phyloP scores from a whole-genome alignment of 2,888 invertebrate species.

The Scrobipalpa atriplicella region DNA sequence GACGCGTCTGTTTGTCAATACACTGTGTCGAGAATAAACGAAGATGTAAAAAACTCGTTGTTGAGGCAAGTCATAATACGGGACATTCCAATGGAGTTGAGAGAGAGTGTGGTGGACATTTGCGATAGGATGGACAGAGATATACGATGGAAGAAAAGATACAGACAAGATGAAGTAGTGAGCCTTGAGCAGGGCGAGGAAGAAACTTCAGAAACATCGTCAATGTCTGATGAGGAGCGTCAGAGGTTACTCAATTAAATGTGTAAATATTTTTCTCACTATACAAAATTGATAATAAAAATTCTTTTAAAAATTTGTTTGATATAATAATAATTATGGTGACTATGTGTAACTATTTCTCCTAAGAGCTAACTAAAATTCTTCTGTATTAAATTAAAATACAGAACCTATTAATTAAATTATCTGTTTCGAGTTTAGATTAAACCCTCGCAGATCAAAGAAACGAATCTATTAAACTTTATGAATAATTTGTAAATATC shows the following conservation, averaged over 20 bases:
- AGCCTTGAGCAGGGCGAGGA: constrained; percentile 42
- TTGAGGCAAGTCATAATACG: constrained; percentile 62
- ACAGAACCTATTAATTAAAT: no score
- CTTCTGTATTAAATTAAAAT: no score
- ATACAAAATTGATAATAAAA: no score
- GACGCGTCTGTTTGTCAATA: constrained; percentile 28
- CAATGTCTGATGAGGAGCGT: constrained; percentile 1
- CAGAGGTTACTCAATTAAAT: neutral
- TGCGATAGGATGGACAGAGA: constrained; percentile 58
- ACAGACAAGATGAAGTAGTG: constrained; percentile 48
- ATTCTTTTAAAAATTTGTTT: no score
- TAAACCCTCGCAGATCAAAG: no score
- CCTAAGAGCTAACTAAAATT: no score
- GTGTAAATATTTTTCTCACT: neutral
- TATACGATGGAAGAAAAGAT: constrained; percentile 54
- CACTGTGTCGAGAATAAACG: constrained; percentile 36
- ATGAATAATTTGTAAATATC: neutral
- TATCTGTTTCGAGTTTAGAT: no score
- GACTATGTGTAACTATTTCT: no score
- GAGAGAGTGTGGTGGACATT: constrained; percentile 55
- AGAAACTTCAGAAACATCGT: constrained; percentile 26
- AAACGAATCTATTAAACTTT: neutral
- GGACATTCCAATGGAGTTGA: constrained; percentile 61
- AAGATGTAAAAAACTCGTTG: constrained; percentile 52
- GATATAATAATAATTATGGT: no score